A percentile compares a stretch with the other conserved stretches of the same genome.
phyloP scores from a whole-genome alignment of 1,140 invertebrate genomes.

The Ceratosolen fusciceps region DNA sequence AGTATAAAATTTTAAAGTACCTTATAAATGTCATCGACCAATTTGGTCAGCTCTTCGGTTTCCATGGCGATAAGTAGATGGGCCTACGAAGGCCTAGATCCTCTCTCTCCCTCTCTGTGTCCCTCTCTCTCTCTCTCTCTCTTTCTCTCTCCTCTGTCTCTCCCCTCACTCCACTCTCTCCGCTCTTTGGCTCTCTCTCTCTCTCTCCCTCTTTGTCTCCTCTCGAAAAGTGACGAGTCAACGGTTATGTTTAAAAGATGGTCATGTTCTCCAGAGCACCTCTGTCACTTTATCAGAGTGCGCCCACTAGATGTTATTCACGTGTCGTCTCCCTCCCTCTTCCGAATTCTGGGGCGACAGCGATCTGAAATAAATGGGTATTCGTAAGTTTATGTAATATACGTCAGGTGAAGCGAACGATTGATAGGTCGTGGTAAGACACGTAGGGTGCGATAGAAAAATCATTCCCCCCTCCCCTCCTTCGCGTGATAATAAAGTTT shows the following conservation, averaged over 20 bases:
- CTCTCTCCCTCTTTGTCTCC: no score
- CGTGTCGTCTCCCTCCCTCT: background rate
- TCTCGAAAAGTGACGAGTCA: slow-evolving; percentile 9
- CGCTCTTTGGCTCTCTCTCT: no score
- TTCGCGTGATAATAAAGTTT: background rate
- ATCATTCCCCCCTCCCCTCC: no score
- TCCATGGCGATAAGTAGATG: slow-evolving; percentile 76
- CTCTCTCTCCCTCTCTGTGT: no score
- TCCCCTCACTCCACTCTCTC: no score
- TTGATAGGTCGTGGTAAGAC: no score
- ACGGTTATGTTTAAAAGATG: slow-evolving; percentile 22
- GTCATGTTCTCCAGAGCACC: slow-evolving; percentile 23
- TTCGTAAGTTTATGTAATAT: background rate
- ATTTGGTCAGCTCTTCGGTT: slow-evolving; percentile 89
- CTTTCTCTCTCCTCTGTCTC: no score
- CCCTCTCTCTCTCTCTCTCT: no score
- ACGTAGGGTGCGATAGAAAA: no score
- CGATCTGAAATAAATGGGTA: slow-evolving; percentile 20
- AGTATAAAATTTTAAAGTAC: slow-evolving; percentile 74
- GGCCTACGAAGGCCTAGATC: slow-evolving; percentile 1
- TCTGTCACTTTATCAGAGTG: background rate
- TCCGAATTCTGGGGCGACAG: no score
- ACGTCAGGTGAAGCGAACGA: background rate
- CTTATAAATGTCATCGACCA: slow-evolving; percentile 91
- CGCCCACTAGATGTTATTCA: background rate